Evolutionary conservation across 2,797 vertebrate genomes (phyloP).

Genomic region (Rhabdophis nuchalis): DNA sequence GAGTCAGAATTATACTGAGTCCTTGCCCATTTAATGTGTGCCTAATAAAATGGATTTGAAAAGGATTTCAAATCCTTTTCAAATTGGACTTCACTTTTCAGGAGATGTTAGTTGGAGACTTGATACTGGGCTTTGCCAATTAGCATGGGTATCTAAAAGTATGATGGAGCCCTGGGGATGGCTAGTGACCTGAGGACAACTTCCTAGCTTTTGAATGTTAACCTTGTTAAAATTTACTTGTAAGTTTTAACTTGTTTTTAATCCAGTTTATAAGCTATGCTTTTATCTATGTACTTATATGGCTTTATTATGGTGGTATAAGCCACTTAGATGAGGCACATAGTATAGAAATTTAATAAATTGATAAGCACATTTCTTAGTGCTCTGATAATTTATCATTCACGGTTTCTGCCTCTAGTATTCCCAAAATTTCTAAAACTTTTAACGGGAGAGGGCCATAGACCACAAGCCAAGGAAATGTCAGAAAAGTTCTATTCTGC

Average conservation of each 20-base stretch:
- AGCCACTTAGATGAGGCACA: not conserved
- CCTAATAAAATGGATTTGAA: too few species aligned
- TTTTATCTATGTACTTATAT: not conserved
- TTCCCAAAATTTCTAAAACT: not conserved
- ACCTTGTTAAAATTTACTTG: not conserved
- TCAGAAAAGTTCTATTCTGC: not conserved
- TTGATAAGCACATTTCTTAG: not conserved
- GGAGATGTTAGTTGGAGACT: too few species aligned
- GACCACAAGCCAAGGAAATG: not conserved
- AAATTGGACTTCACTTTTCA: too few species aligned
- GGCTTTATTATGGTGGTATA: not conserved
- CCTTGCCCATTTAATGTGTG: too few species aligned
- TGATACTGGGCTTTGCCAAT: not conserved
- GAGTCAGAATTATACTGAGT: too few species aligned
- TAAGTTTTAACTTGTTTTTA: not conserved
- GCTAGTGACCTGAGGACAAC: not conserved
- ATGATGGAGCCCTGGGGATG: not conserved
- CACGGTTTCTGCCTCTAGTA: not conserved
- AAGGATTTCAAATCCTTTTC: too few species aligned
- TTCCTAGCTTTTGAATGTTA: not conserved
- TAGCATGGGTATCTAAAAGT: not conserved
- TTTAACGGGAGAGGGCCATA: not conserved
- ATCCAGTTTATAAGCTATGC: not conserved
- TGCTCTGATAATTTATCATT: not conserved
- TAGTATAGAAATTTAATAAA: not conserved